Percentiles rank a stretch among this genome's conserved stretches.
phyloP scores from a whole-genome alignment of 2,113 vertebrate species.

The Etheostoma cragini region DNA sequence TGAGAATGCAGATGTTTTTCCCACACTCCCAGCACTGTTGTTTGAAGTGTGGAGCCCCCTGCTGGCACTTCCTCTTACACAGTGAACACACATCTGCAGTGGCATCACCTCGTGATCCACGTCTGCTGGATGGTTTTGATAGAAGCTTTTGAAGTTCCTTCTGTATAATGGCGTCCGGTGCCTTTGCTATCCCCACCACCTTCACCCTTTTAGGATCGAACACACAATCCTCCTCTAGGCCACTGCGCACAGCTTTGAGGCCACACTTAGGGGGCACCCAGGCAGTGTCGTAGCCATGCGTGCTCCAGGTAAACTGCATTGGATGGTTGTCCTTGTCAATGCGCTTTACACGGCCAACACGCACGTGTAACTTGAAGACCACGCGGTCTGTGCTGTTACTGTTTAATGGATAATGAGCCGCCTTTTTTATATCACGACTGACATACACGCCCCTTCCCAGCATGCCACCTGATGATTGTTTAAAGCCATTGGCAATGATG shows the following conservation, averaged over 20 bases:
- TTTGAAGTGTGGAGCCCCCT: conserved; percentile 53
- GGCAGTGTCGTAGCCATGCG: conserved; percentile 73
- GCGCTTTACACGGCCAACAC: conserved; percentile 74
- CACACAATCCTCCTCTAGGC: conserved; percentile 81
- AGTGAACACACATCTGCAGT: conserved; percentile 48
- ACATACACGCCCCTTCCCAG: conserved; percentile 82
- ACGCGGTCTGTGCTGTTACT: conserved; percentile 22
- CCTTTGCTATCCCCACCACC: conserved; percentile 64
- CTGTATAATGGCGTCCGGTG: conserved; percentile 46
- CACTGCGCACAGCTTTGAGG: conserved; percentile 70
- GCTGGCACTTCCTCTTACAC: conserved; percentile 68
- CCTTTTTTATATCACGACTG: conserved; percentile 77
- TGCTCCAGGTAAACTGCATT: conserved; percentile 65
- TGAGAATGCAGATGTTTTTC: conserved; percentile 73
- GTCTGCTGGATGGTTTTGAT: conserved; percentile 8
- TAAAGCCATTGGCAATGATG: conserved; percentile 77
- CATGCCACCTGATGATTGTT: conserved; percentile 74
- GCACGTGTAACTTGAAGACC: conserved; percentile 67
- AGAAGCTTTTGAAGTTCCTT: conserved; percentile 70
- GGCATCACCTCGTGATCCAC: background rate
- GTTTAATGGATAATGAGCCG: conserved; percentile 64
- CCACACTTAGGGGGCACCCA: conserved; percentile 79
- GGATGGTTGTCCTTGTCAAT: conserved; percentile 73
- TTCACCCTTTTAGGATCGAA: conserved; percentile 76
- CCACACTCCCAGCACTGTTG: conserved; percentile 79